Percentiles rank a stretch among this genome's conserved stretches.
Evolutionary conservation across 2,888 invertebrate genomes (phyloP).

Genomic region (Ichneumoninae sp.): DNA sequence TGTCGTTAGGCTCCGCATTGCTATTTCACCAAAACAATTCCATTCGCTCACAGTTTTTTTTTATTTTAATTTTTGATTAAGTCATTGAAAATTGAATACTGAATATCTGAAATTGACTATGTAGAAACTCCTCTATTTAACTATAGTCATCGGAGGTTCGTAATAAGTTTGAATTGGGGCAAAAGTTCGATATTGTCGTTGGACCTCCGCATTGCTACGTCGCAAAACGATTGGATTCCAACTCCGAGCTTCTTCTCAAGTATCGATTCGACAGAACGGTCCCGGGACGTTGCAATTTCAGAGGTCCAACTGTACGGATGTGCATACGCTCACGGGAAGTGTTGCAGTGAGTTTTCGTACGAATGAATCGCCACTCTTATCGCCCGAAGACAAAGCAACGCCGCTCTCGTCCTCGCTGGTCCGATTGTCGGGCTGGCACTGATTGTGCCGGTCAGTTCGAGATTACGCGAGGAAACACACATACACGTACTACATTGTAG

Average conservation of each 20-base stretch:
- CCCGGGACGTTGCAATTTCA: slow-evolving; percentile 10
- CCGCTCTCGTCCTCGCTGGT: slow-evolving; percentile 37
- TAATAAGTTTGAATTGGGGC: neutral
- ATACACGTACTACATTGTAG: slow-evolving; percentile 24
- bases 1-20: neutral
- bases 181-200: neutral
- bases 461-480: slow-evolving; percentile 32
- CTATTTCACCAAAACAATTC: neutral
- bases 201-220: neutral
- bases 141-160: neutral
- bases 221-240: neutral
- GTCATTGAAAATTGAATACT: neutral
- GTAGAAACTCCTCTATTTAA: neutral
- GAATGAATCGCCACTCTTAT: slow-evolving; percentile 40
- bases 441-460: slow-evolving; percentile 28
- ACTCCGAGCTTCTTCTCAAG: neutral
- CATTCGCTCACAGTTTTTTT: neutral
- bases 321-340: slow-evolving; percentile 28
- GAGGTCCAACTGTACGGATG: slow-evolving; percentile 18
- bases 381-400: slow-evolving; percentile 40
- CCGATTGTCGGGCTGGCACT: slow-evolving; percentile 24
- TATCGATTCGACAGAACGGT: neutral
- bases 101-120: neutral
- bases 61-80: neutral
- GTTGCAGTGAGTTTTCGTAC: neutral